Percentiles rank a stretch among this genome's conserved stretches.
phyloP scores from a whole-genome alignment of 2,888 invertebrate genomes.

The Polia nebulosa region DNA sequence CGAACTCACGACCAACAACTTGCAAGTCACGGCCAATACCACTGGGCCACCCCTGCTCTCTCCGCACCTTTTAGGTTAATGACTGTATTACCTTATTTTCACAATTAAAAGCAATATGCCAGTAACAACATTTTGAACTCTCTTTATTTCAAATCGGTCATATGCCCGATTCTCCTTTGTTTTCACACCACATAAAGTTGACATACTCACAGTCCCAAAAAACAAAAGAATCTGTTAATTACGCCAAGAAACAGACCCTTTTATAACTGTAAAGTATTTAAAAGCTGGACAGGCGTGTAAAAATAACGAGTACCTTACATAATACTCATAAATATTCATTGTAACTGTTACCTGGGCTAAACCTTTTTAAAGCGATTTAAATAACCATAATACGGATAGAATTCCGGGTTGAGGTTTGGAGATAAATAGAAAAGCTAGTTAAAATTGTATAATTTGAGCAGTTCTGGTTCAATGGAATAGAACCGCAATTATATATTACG shows the following conservation, averaged over 20 bases:
- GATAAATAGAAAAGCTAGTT: slow-evolving; percentile 27
- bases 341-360: slow-evolving; percentile 49
- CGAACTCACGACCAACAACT: too few species aligned
- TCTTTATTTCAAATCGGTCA: background rate
- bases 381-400: slow-evolving; percentile 50
- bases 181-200: background rate
- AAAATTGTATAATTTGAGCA: slow-evolving; percentile 35
- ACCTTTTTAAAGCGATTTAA: slow-evolving; percentile 57
- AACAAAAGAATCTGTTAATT: slow-evolving; percentile 27
- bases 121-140: background rate
- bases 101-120: too few species aligned
- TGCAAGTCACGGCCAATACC: too few species aligned
- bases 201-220: slow-evolving; percentile 5
- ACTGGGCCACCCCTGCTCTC: too few species aligned
- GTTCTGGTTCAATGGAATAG: slow-evolving; percentile 1
- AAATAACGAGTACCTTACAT: slow-evolving; percentile 45
- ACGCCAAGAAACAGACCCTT: slow-evolving; percentile 28
- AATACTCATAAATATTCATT: slow-evolving; percentile 63
- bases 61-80: too few species aligned
- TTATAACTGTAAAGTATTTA: slow-evolving; percentile 33
- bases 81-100: too few species aligned
- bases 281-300: slow-evolving; percentile 44
- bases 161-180: background rate
- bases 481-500: background rate
- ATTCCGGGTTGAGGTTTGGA: slow-evolving; percentile 24